Conservation (phyloP, 1,140 invertebrate genomes). For the Globodera ellingtonae region DNA sequence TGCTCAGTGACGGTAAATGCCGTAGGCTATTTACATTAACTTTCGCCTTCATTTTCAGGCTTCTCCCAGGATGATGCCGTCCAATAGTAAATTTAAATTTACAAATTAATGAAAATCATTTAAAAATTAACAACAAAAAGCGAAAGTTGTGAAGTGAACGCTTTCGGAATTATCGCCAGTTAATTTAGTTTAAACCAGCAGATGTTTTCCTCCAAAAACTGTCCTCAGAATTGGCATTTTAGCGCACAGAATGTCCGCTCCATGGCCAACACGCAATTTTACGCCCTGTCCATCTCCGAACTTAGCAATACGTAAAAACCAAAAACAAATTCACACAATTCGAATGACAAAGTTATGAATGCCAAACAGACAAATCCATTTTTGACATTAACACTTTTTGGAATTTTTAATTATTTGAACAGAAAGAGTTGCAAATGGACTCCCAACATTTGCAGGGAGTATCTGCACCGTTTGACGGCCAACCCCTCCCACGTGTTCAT, state of each 20-base stretch:
- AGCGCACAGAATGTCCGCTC: constrained; percentile 47
- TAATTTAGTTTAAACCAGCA: too few species aligned
- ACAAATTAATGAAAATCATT: too few species aligned
- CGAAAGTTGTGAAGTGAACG: too few species aligned
- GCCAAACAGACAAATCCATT: background rate
- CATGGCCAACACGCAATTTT: constrained; percentile 54
- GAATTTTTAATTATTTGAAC: background rate
- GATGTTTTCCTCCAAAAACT: too few species aligned
- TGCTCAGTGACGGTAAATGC: constrained; percentile 46
- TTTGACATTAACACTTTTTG: background rate
- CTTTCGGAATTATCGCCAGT: too few species aligned
- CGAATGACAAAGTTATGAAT: background rate
- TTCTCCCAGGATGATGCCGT: constrained; percentile 58
- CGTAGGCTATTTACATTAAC: background rate
- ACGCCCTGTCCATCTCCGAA: constrained; percentile 48
- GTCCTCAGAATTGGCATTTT: background rate
- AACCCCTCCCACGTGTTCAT: constrained; percentile 41
- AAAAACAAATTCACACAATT: background rate
- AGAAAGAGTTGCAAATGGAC: background rate
- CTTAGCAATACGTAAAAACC: constrained; percentile 52
- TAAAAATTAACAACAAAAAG: too few species aligned
- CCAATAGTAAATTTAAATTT: background rate
- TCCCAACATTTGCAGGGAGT: constrained; percentile 36
- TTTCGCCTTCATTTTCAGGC: constrained; percentile 23
- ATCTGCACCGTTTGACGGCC: constrained; percentile 34